Evolutionary conservation across 1,140 invertebrate species (phyloP).

Genomic region (Caenorhabditis tropicalis): DNA sequence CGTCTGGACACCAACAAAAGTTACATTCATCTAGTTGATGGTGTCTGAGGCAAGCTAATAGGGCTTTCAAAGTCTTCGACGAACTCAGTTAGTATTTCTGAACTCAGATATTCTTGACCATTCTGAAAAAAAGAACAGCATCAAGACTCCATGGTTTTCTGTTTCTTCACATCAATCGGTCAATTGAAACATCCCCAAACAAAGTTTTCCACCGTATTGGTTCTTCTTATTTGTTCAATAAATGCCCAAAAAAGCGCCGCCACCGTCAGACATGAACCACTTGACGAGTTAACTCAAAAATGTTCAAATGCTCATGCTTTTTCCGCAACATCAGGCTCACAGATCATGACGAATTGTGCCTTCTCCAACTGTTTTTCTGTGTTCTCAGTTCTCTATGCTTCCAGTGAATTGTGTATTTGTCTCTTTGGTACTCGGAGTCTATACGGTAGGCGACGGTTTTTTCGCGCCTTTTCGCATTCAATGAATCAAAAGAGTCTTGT

Average conservation of each 20-base stretch:
- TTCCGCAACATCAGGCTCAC: constrained; percentile 13
- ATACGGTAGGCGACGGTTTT: neutral
- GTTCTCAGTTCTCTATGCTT: neutral
- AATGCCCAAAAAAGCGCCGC: constrained; percentile 10
- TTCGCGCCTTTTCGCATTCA: neutral
- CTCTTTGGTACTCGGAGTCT: neutral
- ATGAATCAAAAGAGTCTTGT: constrained; percentile 18
- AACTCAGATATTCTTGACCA: too few species aligned
- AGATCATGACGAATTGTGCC: constrained; percentile 31
- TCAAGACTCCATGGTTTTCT: too few species aligned
- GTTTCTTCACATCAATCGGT: too few species aligned
- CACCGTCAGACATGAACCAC: constrained; percentile 27
- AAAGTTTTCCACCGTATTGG: neutral
- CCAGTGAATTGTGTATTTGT: neutral
- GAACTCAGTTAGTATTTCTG: too few species aligned
- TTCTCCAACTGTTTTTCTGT: constrained; percentile 10
- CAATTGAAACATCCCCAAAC: neutral
- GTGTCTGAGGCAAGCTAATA: too few species aligned
- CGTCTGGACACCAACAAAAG: too few species aligned
- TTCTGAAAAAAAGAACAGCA: too few species aligned
- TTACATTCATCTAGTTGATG: too few species aligned
- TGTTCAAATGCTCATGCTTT: neutral
- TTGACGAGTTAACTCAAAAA: constrained; percentile 3
- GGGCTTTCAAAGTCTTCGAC: too few species aligned
- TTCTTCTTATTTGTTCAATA: neutral